Evolutionary conservation across 2,113 vertebrate genomes (phyloP).

Genomic region (Ptyas mucosa): DNA sequence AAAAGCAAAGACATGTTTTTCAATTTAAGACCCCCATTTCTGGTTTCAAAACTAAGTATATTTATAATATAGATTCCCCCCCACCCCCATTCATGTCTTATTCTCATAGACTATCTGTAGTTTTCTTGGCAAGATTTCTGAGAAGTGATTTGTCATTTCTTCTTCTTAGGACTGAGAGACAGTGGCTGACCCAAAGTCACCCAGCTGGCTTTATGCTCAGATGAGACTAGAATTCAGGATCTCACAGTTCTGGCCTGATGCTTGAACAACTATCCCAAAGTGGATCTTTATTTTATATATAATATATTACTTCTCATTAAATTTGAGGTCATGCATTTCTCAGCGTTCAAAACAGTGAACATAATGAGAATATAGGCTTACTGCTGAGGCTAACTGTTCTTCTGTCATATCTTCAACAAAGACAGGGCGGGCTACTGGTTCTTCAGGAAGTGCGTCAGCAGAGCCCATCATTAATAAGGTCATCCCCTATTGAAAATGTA

Average conservation of each 20-base stretch:
- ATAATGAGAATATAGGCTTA: slow-evolving; percentile 64
- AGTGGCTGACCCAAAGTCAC: neutral
- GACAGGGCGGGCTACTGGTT: slow-evolving; percentile 86
- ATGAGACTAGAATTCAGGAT: neutral
- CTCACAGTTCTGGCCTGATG: neutral
- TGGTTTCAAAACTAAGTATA: neutral
- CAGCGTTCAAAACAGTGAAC: neutral
- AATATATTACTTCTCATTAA: neutral
- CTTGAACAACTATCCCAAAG: neutral
- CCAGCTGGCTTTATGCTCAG: neutral
- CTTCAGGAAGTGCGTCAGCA: slow-evolving; percentile 91
- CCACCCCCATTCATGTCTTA: neutral
- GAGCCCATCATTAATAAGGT: slow-evolving; percentile 98
- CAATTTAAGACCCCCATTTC: neutral
- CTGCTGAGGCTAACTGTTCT: slow-evolving; percentile 95
- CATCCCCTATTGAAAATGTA: slow-evolving; percentile 81
- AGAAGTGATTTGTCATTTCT: neutral
- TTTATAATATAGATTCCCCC: neutral
- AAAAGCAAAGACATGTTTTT: neutral
- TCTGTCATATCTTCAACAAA: slow-evolving; percentile 99
- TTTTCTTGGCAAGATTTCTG: neutral
- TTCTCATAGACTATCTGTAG: neutral
- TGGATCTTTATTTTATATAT: neutral
- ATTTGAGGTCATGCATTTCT: neutral
- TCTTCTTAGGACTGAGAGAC: neutral